Conservation (phyloP, 2,888 invertebrate genomes). For the Tholera decimalis region DNA sequence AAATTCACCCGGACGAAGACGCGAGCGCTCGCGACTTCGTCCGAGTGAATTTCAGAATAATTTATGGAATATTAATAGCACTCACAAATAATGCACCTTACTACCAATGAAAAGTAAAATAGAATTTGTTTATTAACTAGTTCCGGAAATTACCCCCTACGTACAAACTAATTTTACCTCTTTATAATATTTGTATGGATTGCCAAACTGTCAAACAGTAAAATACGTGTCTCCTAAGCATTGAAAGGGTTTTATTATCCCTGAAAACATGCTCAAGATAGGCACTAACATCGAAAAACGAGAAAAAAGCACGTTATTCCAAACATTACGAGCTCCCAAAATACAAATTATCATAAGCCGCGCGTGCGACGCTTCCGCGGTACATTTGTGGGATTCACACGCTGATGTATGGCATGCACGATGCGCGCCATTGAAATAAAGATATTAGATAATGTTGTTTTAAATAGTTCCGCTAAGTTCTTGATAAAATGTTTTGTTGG, state of each 20-base stretch:
- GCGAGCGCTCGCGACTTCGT: no score
- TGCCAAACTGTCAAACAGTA: no score
- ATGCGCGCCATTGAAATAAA: slow-evolving; percentile 68
- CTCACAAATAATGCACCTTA: no score
- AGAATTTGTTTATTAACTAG: no score
- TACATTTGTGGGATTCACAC: slow-evolving; percentile 62
- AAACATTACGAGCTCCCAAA: slow-evolving; percentile 60
- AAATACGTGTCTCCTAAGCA: background rate
- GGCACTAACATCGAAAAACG: slow-evolving; percentile 27
- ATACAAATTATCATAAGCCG: slow-evolving; percentile 65
- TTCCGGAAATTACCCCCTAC: no score
- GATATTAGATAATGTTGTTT: slow-evolving; percentile 71
- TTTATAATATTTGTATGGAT: no score
- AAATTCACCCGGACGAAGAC: no score
- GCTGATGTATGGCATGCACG: slow-evolving; percentile 58
- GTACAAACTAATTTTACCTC: no score
- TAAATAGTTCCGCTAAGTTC: slow-evolving; percentile 64
- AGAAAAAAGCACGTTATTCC: slow-evolving; percentile 38
- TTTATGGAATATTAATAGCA: no score
- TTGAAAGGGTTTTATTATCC: background rate
- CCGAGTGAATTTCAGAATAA: no score
- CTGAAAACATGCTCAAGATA: background rate
- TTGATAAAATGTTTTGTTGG: slow-evolving; percentile 53
- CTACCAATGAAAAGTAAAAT: no score
- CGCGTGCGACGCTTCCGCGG: slow-evolving; percentile 59